Evolutionary conservation across 2,797 vertebrate species (phyloP), one percentile per base, ranked within the genome.

Genomic region (Rhinella marina): DNA sequence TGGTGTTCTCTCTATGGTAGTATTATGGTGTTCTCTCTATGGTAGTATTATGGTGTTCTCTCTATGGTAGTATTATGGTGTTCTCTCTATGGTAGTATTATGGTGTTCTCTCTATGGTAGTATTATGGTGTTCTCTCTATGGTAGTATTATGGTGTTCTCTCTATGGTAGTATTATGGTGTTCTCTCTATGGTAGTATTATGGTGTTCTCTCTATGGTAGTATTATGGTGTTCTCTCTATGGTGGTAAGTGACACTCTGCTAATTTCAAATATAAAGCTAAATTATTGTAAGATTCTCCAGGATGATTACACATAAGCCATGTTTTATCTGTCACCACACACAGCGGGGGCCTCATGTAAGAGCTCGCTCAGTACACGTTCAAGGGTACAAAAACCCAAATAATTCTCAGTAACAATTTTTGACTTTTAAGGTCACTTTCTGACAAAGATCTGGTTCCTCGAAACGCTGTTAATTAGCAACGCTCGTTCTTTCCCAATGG

Each of bases 381-480:
- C 12, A n/a, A 52, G 73, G 21, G 41, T 76, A 23, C 52, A 50
- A 13, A 13, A 76, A 50, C 41, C 73, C 73, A 54, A 77, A 77
- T 41, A 41, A 41, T 16, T 54, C 21, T 52, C 73, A 76, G 19
- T 50, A 50, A 75, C 16, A 75, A 54, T 77, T 54, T 25, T 25
- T 14, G 23, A 76, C n/a, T 76, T n/a, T 25, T 76, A 76, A 41
- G 50, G 73, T 76, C 23, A n/a, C 23, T 54, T 76, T 76, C 48
- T 13, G 50, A 77, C 73, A 32, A 41, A 23, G 32, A 81, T 62
- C 59, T 62, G 56, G 17, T 59, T 81, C 29, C 14, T 64, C 32
- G 17, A 23, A 57, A 62, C n/a, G 23, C 29, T 61, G 32, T 61
- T 73, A 81, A 86, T 81, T 48, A 86, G 78, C 54, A 61, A 52